These are phyloP conservation scores for Micromys minutus DNA, from an alignment of 2,113 vertebrate species.

Conservation along the genomic window DNA sequence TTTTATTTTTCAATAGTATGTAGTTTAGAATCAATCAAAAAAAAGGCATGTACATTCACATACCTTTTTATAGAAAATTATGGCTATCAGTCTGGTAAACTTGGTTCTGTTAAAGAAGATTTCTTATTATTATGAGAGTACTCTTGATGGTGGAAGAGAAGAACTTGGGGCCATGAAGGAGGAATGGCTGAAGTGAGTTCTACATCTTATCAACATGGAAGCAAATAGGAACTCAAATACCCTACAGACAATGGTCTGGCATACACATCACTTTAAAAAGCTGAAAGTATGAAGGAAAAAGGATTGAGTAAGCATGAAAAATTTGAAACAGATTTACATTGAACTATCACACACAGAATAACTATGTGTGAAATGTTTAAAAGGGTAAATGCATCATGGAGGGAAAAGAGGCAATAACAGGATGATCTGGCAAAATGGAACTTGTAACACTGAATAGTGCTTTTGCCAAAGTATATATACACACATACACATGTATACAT, in stretches of 20 bases:
- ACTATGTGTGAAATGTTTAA: background rate
- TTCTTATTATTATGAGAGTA: background rate
- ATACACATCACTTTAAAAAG: background rate
- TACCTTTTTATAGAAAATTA: background rate
- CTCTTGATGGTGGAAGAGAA: background rate
- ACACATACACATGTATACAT: background rate
- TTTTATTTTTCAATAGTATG: conserved; percentile 39
- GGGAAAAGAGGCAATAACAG: background rate
- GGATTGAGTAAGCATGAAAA: conserved; percentile 11
- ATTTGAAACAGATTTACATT: background rate
- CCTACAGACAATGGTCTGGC: background rate
- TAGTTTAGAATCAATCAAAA: background rate
- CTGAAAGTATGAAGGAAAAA: background rate
- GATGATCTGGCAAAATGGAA: background rate
- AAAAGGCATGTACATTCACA: background rate
- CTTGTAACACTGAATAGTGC: background rate
- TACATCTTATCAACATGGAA: background rate
- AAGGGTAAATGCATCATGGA: background rate
- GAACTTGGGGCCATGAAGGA: background rate
- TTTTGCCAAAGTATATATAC: background rate
- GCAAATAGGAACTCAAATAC: background rate
- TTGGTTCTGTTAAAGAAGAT: background rate
- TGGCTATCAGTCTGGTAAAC: background rate
- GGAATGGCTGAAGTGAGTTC: background rate
- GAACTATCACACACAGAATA: background rate